These are phyloP conservation scores for Hedya salicella DNA, from an alignment of 2,888 invertebrate species.

Conservation along the genomic window DNA sequence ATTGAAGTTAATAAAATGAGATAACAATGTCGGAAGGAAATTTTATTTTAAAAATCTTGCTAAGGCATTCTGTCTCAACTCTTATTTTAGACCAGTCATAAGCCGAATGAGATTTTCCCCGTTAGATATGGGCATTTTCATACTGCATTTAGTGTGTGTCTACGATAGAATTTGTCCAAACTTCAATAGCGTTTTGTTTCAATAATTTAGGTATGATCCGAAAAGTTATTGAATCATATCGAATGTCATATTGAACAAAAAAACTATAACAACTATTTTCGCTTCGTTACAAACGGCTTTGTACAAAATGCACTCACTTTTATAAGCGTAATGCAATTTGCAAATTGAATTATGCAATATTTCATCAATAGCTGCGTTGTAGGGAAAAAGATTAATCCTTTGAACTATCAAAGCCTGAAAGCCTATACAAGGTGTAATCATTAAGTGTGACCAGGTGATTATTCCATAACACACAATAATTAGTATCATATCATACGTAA, in stretches of 20 bases:
- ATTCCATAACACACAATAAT: too few species aligned
- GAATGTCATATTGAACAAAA: not conserved
- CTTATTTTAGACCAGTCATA: too few species aligned
- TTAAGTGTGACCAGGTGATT: too few species aligned
- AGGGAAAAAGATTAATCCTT: not conserved
- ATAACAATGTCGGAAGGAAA: too few species aligned
- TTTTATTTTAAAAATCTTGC: too few species aligned
- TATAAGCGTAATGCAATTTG: not conserved
- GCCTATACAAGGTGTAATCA: too few species aligned
- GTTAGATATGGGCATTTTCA: too few species aligned
- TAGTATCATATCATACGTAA: too few species aligned
- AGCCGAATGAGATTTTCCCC: too few species aligned
- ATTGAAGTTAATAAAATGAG: too few species aligned
- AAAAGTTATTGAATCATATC: not conserved
- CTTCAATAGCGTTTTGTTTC: not conserved
- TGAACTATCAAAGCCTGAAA: not conserved
- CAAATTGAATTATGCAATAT: not conserved
- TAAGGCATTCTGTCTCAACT: too few species aligned
- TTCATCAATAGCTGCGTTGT: not conserved
- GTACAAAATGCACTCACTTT: not conserved
- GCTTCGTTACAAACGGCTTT: not conserved
- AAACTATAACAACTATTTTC: not conserved
- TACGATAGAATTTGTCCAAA: not conserved
- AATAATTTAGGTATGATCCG: not conserved
- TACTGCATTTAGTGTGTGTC: too few species aligned